Evolutionary conservation across 35 echinoderm and acorn worm species (phyloP), one percentile per base, ranked within the genome.

Genomic region (Lytechinus variegatus): DNA sequence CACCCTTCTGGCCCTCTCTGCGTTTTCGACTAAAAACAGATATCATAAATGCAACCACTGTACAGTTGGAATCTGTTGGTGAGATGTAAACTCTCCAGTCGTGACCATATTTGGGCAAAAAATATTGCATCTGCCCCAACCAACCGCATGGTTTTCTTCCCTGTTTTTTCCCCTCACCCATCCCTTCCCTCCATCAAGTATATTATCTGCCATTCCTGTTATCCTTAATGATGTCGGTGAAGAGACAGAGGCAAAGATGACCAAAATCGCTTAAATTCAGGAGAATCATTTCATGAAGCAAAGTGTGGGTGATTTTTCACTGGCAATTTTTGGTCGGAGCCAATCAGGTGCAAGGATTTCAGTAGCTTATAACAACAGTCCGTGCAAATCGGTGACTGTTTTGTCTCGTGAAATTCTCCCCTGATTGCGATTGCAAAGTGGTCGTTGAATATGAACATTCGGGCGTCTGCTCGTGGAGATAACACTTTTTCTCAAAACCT

Each of bases 31-130:
- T 28, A 51, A n/a, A 90, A 90, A 90, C 88, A 90, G 29, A 90
- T 90, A 90, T 90, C 88, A 33, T 52, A 54, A 44, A 90, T 90
- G 52, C 13, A 8, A 33, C 88, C 29, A 90, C 88, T 52, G 33
- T 44, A 21, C 88, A 90, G 52, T 52, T n/a, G 16, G 88, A 29
- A 21, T 44, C 16, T 90, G 27, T 27, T 33, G 24, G 88, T 54
- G 52, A 90, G 52, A 90, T 90, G 27, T 58, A 51, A 51, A 54
- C 52, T 52, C 88, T 54, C 27, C 88, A 90, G 52, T 90, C 88
- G 88, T 90, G 88, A 90, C 88, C 88, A 90, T 90, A 90, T 90
- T 90, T 90, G 88, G 88, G 16, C 88, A 90, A 90, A 90, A 90
- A 90, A 90, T 90, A 90, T 90, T 44, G 33, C 88, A 90, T 90